phyloP scores from a whole-genome alignment of 2,797 vertebrate genomes.

The Cynopterus sphinx region DNA sequence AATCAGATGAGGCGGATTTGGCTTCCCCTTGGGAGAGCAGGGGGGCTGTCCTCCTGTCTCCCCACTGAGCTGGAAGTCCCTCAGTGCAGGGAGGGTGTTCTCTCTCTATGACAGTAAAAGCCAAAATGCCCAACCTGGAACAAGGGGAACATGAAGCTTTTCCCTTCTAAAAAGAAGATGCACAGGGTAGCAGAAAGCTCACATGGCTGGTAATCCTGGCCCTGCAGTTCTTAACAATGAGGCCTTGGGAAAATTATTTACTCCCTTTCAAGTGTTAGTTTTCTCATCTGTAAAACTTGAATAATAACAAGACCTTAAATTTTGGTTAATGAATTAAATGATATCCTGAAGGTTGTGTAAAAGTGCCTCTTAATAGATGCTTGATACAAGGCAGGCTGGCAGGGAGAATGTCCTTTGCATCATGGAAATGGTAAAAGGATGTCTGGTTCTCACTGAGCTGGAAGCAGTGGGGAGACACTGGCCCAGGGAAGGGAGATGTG shows the following conservation, averaged over 20 bases:
- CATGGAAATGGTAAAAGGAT: neutral
- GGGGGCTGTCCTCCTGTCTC: neutral
- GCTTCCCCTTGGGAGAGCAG: neutral
- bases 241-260: neutral
- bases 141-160: neutral
- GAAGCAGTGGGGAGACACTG: neutral
- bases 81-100: neutral
- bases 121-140: neutral
- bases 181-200: neutral
- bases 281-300: neutral
- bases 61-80: neutral
- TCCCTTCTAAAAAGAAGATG: neutral
- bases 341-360: neutral
- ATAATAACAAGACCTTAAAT: neutral
- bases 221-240: neutral
- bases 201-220: neutral
- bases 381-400: neutral
- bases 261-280: neutral
- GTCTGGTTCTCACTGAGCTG: neutral
- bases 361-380: neutral
- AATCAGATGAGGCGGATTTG: neutral
- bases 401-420: neutral
- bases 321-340: neutral
- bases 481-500: neutral
- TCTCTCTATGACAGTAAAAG: neutral